Evolutionary conservation across 1,140 invertebrate species (phyloP), one percentile per base, ranked within the genome.

Genomic region (Papilio aristodemus): DNA sequence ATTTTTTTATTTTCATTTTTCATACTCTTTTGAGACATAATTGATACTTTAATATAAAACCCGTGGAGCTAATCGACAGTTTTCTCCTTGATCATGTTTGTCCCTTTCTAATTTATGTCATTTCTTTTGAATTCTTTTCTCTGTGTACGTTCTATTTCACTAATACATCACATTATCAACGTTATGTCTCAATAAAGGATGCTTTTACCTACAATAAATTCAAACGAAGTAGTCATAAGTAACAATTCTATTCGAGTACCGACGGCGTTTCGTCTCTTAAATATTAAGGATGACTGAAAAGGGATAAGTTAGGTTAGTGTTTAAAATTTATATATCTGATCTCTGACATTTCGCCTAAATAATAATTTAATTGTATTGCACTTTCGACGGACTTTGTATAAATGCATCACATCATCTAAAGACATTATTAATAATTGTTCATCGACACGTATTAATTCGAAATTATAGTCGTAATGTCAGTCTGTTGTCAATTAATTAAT

Each of bases 341-440:
- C 46, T 54, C 46, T 54, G 14, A 50, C 46, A 54, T 54, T 54
- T 54, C 46, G 46, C 19, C 46, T 54, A 25, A 54, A 11, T 54
- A 54, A 39, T 39, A 39, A 54, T 54, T 54, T 22, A 54, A 7
- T 54, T 22, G 19, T 54, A 22, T 54, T 54, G 46, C 19, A 54
- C 19, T 54, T 54, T 9, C 11, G 10, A 13, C 6, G 22, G 1
- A 17, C 17, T 46, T 22, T 54, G 46, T 22, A 54, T 22, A 22
- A 11, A 54, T 54, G 46, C 9, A 54, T 46, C 14, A 25, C 19
- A 39, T 32, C 27, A 32, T 4, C 4, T 13, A 39, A 54, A 54
- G 1, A 54, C 10, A 54, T 54, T 54, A 54, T n/a, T 22, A 54
- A 54, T 9, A 11, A 22, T 22, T 54, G 11, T 10, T 11, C 5